phyloP scores from a whole-genome alignment of 2,888 invertebrate genomes.

The Rhorus exstirpatorius region DNA sequence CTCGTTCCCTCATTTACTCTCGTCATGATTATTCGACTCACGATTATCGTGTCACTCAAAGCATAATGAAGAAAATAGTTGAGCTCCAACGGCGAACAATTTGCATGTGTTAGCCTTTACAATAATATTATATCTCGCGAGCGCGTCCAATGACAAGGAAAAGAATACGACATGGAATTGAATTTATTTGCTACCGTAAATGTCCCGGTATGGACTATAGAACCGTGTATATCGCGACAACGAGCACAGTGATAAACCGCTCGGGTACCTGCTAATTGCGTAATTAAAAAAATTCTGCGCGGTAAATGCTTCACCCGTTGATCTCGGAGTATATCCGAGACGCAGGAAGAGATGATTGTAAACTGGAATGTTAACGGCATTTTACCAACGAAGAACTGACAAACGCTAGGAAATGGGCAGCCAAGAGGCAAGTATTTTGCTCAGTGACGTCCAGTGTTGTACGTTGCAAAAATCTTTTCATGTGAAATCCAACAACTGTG shows the following conservation, averaged over 20 bases:
- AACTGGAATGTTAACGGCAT: slow-evolving; percentile 48
- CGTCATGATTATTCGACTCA: slow-evolving; percentile 33
- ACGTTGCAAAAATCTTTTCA: slow-evolving; percentile 46
- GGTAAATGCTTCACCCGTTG: slow-evolving; percentile 25
- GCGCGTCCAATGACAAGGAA: slow-evolving; percentile 17
- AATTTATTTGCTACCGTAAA: slow-evolving; percentile 54
- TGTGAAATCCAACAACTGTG: slow-evolving; percentile 53
- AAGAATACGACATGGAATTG: slow-evolving; percentile 3
- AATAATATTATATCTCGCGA: slow-evolving; percentile 21
- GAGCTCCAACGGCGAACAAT: slow-evolving; percentile 28
- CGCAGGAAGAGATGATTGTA: slow-evolving; percentile 15
- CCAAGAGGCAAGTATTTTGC: slow-evolving; percentile 26
- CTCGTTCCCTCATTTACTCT: slow-evolving; percentile 17
- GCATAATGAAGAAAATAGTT: slow-evolving; percentile 39
- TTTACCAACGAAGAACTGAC: slow-evolving; percentile 32
- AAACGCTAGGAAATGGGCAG: slow-evolving; percentile 38
- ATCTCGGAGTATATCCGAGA: not conserved
- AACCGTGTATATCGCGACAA: slow-evolving; percentile 10
- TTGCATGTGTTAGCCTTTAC: slow-evolving; percentile 48
- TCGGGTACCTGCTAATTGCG: slow-evolving; percentile 54
- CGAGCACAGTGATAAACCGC: slow-evolving; percentile 45
- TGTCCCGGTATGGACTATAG: not conserved
- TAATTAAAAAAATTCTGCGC: slow-evolving; percentile 54
- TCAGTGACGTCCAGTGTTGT: slow-evolving; percentile 40
- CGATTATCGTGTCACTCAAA: slow-evolving; percentile 60